These are phyloP conservation scores for Apis dorsata DNA, from an alignment of 1,140 invertebrate genomes.

Conservation along the genomic window DNA sequence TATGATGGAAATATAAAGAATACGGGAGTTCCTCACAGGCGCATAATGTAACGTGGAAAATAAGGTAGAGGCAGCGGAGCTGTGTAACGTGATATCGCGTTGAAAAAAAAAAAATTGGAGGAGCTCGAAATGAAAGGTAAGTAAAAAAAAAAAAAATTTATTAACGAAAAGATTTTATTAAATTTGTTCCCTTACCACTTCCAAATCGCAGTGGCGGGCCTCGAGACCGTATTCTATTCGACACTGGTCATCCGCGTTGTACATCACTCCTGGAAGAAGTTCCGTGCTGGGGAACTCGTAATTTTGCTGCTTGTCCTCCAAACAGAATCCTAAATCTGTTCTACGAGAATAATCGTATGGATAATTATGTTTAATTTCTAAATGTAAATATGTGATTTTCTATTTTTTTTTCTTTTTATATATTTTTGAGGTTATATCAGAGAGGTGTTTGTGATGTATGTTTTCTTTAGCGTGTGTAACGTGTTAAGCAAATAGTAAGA, in stretches of 20 bases:
- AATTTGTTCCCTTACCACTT: slow-evolving; percentile 29
- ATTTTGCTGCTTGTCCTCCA: slow-evolving; percentile 55
- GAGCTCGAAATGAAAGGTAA: too few relatives aligned
- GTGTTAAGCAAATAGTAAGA: neutral
- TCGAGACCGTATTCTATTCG: slow-evolving; percentile 68
- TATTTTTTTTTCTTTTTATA: too few relatives aligned
- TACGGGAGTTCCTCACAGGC: neutral
- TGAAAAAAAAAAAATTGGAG: neutral
- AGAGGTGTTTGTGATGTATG: too few relatives aligned
- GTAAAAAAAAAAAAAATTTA: neutral
- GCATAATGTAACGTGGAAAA: slow-evolving; percentile 34
- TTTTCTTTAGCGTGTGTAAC: too few relatives aligned
- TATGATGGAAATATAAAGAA: slow-evolving; percentile 37
- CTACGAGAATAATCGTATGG: slow-evolving; percentile 20
- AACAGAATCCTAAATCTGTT: slow-evolving; percentile 39
- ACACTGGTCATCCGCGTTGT: slow-evolving; percentile 83
- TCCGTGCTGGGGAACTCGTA: slow-evolving; percentile 58
- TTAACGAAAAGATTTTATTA: neutral
- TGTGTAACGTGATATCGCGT: slow-evolving; percentile 14
- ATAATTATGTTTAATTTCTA: neutral
- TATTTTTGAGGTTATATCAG: too few relatives aligned
- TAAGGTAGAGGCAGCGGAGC: slow-evolving; percentile 1
- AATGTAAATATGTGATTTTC: too few relatives aligned
- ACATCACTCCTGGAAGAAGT: slow-evolving; percentile 81
- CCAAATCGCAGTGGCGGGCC: slow-evolving; percentile 54